A percentile compares a stretch with the other conserved stretches of the same genome.
phyloP scores from a whole-genome alignment of 2,888 invertebrate species.

The Sicus ferrugineus region DNA sequence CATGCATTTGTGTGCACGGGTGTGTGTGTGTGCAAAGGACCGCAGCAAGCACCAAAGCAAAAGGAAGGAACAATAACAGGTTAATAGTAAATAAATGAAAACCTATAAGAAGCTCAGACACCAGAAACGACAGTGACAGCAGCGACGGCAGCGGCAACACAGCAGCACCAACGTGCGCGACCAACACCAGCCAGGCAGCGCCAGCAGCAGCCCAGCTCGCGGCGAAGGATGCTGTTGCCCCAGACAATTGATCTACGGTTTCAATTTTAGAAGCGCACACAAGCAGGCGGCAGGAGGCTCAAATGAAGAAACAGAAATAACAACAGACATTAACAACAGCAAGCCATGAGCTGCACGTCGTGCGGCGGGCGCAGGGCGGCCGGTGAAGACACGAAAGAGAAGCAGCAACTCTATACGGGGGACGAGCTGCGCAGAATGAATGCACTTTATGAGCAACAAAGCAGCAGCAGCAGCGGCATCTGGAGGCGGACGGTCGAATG shows the following conservation, averaged over 20 bases:
- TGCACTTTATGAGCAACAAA: too few relatives aligned
- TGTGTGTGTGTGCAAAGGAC: slow-evolving; percentile 17
- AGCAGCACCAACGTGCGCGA: neutral
- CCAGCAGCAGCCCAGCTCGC: slow-evolving; percentile 35
- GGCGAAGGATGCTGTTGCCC: slow-evolving; percentile 49
- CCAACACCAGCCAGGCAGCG: slow-evolving; percentile 21
- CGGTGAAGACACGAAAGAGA: slow-evolving; percentile 6
- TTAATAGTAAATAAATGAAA: slow-evolving; percentile 63
- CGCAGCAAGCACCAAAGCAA: neutral
- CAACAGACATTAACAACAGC: slow-evolving; percentile 20
- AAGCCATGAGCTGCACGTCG: neutral
- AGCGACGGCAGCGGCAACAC: slow-evolving; percentile 23
- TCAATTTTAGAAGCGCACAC: slow-evolving; percentile 52
- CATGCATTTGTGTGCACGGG: neutral
- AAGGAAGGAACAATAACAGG: slow-evolving; percentile 63
- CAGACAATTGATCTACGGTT: slow-evolving; percentile 60
- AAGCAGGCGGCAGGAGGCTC: slow-evolving; percentile 48
- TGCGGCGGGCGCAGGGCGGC: too few relatives aligned
- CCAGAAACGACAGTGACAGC: neutral
- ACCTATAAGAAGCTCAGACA: slow-evolving; percentile 52
- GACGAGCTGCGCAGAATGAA: too few relatives aligned
- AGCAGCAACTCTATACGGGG: neutral
- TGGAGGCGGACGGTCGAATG: too few relatives aligned
- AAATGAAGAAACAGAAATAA: neutral
- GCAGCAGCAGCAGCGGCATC: slow-evolving; percentile 27